Evolutionary conservation across 30 jellyfish, hydroid and myxozoan genomes (phyloP).

Genomic region (Rhopilema esculentum): DNA sequence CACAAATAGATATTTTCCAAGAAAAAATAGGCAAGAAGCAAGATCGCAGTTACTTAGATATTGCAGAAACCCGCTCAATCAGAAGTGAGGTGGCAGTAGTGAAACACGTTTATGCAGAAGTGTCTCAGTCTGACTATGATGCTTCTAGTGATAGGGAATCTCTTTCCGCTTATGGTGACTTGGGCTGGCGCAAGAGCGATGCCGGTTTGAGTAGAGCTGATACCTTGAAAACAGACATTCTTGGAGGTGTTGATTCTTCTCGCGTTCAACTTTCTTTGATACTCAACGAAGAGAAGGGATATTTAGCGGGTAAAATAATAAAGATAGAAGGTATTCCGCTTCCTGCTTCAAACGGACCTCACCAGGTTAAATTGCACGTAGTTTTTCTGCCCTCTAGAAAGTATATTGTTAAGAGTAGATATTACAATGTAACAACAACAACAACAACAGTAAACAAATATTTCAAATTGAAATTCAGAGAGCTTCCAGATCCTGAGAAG

Average conservation of each 20-base stretch:
- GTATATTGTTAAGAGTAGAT: slow-evolving; percentile 69
- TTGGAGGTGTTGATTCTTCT: neutral
- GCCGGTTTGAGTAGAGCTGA: neutral
- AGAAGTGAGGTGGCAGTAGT: neutral
- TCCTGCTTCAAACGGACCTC: slow-evolving; percentile 44
- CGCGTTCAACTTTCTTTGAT: slow-evolving; percentile 60
- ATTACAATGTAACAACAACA: slow-evolving; percentile 9
- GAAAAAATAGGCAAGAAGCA: neutral
- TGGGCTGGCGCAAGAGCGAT: neutral
- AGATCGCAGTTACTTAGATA: neutral
- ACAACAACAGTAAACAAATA: slow-evolving; percentile 58
- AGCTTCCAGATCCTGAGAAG: slow-evolving; percentile 42
- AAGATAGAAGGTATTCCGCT: slow-evolving; percentile 34
- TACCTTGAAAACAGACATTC: neutral
- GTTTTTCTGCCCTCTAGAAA: slow-evolving; percentile 65
- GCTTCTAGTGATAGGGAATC: neutral
- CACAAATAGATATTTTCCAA: neutral
- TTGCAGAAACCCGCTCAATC: neutral
- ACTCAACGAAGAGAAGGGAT: slow-evolving; percentile 54
- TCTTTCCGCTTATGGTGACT: slow-evolving; percentile 13
- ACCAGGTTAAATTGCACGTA: slow-evolving; percentile 71
- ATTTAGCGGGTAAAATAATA: slow-evolving; percentile 85
- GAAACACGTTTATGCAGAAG: slow-evolving; percentile 40
- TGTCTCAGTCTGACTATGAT: slow-evolving; percentile 37
- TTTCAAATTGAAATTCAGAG: slow-evolving; percentile 75